Evolutionary conservation across 2,113 vertebrate genomes (phyloP).

Genomic region (Takifugu bimaculatus): DNA sequence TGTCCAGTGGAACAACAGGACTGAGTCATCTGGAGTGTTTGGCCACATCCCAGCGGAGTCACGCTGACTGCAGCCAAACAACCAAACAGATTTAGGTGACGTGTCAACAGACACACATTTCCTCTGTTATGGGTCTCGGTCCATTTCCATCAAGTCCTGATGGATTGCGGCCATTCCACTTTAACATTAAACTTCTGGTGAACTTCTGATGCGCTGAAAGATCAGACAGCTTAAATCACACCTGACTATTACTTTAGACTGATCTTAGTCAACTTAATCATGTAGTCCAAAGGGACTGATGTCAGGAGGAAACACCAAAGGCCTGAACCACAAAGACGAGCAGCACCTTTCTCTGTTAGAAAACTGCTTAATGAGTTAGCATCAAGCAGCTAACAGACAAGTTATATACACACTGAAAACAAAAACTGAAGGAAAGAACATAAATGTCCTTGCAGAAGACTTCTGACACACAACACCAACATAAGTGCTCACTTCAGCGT

Average conservation of each 20-base stretch:
- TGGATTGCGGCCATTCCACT: slow-evolving; percentile 16
- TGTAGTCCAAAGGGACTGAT: background rate
- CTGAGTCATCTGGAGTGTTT: slow-evolving; percentile 52
- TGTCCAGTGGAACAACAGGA: slow-evolving; percentile 40
- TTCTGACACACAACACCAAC: no score
- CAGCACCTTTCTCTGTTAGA: no score
- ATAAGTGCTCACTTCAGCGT: no score
- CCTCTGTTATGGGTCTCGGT: slow-evolving; percentile 24
- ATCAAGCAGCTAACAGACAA: no score
- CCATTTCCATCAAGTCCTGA: slow-evolving; percentile 22
- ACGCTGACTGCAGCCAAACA: slow-evolving; percentile 39
- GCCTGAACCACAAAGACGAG: no score
- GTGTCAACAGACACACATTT: slow-evolving; percentile 43
- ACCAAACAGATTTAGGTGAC: slow-evolving; percentile 39
- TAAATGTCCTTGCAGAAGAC: no score
- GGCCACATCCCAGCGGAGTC: slow-evolving; percentile 35
- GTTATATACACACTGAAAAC: no score
- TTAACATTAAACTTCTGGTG: slow-evolving; percentile 21
- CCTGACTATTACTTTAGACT: background rate
- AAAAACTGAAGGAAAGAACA: no score
- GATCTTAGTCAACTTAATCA: background rate
- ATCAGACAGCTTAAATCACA: slow-evolving; percentile 3
- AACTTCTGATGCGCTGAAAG: slow-evolving; percentile 5
- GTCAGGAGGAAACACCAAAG: no score
- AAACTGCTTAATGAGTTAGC: no score